Base-by-base conservation (phyloP, 2,113 vertebrate genomes). In the Orycteropus afer region DNA sequence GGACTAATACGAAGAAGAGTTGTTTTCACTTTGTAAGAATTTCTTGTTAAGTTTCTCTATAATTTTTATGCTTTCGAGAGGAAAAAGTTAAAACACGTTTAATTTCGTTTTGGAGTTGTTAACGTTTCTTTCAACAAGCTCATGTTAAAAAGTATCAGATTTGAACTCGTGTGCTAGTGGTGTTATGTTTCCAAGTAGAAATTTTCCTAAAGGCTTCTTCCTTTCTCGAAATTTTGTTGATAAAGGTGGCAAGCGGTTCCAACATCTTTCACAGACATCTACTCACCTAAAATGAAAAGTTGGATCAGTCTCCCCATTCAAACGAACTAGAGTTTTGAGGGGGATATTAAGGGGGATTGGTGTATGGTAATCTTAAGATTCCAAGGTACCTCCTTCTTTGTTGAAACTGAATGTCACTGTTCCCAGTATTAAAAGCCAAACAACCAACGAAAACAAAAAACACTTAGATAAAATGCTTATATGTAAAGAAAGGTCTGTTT, bases 231-330 rank as follows among this genome's bases (percentile, higher is more conserved):
- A 61, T 98, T 92, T 98, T 97, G 95, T 79, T 98, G 97, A 95
- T 98, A 97, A 98, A 95, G 96, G 98, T 98, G 97, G 93, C 97
- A 97, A 96, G 95, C 93, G 78, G 89, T 96, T 96, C 37, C 98
- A 97, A 97, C 95, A 97, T 97, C 90, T 96, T 98, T 97, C 14
- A 76, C 97, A 97, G 97, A 97, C 73, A 91, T 97, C 78, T 94
- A 94, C 2, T 96, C 97, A 98, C 97, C 96, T 97, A 90, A 97
- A 96, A 88, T 96, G 98, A 98, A 98, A 95, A 89, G 87, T 47
- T 97, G 98, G 97, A 98, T 97, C 95, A 57, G 97, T 97, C 97
- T 97, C 83, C 96, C 88, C 91, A 86, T 97, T 98, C 89, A 97
- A 82, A 96, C 47, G 96, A 95, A 94, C 77, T 97, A 93, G 55